Conservation (phyloP, 1,140 invertebrate species). For the Trichogramma pretiosum region DNA sequence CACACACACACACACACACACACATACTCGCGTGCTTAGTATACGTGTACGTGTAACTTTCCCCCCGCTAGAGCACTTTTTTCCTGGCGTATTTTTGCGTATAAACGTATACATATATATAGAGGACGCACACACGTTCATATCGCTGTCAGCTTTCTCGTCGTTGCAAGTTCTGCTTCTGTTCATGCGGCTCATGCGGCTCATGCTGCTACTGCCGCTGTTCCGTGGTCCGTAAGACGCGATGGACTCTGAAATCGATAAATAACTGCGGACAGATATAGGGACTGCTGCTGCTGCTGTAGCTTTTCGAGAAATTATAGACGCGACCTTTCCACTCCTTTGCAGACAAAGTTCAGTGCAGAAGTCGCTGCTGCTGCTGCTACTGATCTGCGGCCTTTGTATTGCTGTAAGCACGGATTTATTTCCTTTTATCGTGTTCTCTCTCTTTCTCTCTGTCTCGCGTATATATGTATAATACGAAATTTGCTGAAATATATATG, state of each 20-base stretch:
- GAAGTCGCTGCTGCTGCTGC: background rate
- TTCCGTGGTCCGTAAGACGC: constrained; percentile 16
- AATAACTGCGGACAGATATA: constrained; percentile 17
- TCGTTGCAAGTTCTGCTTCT: no score
- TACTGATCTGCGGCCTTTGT: background rate
- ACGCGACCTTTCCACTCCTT: constrained; percentile 5
- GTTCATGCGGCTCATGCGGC: no score
- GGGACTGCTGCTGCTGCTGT: no score
- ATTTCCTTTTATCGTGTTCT: background rate
- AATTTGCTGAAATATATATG: no score
- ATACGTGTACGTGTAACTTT: no score
- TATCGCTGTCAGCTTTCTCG: no score
- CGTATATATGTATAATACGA: background rate
- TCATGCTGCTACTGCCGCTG: background rate
- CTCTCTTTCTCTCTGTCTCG: background rate
- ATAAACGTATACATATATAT: no score
- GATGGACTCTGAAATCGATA: constrained; percentile 18
- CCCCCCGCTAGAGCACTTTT: no score
- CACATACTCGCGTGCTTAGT: background rate
- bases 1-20: background rate
- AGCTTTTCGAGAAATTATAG: constrained; percentile 10
- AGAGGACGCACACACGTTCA: no score
- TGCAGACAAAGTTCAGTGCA: constrained; percentile 1
- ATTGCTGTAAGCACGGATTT: background rate
- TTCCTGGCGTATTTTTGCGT: no score